Conservation (phyloP, 1,140 invertebrate genomes). For the Microvelia longipes region DNA sequence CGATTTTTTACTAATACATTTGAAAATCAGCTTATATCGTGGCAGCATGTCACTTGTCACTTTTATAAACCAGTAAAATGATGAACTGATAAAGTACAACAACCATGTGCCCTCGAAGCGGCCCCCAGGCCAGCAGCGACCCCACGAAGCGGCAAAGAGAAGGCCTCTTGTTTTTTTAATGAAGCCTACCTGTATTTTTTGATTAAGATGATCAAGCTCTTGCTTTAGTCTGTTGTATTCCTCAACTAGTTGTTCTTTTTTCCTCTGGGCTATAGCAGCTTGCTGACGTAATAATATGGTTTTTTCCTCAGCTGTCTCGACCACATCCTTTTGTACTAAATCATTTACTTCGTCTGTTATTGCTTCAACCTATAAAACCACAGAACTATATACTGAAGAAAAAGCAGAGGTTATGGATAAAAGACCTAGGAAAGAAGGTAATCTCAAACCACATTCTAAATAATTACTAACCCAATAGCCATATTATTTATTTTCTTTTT, state of each 20-base stretch:
- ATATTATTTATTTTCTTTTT: no score
- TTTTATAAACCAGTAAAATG: no score
- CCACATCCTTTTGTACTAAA: slow-evolving; percentile 34
- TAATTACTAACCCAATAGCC: no score
- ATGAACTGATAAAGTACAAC: no score
- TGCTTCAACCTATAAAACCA: slow-evolving; percentile 36
- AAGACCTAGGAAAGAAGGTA: background rate
- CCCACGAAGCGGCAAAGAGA: no score
- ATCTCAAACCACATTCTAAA: no score
- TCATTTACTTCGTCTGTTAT: slow-evolving; percentile 43
- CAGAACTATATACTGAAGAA: background rate
- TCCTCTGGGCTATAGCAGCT: slow-evolving; percentile 57
- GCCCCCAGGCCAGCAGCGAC: no score
- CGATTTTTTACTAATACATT: no score
- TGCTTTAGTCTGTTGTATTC: slow-evolving; percentile 45
- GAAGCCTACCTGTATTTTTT: slow-evolving; percentile 28
- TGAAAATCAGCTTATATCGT: no score
- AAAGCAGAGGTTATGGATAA: background rate
- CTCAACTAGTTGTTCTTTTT: slow-evolving; percentile 56
- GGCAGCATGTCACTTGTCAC: no score
- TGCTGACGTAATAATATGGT: slow-evolving; percentile 69
- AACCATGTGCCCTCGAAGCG: no score
- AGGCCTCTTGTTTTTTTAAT: background rate
- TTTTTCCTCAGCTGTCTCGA: slow-evolving; percentile 48
- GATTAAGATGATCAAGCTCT: slow-evolving; percentile 41